A percentile compares a stretch with the other conserved stretches of the same genome.
phyloP scores from a whole-genome alignment of 2,113 vertebrate species.

The Eubucco bourcierii region DNA sequence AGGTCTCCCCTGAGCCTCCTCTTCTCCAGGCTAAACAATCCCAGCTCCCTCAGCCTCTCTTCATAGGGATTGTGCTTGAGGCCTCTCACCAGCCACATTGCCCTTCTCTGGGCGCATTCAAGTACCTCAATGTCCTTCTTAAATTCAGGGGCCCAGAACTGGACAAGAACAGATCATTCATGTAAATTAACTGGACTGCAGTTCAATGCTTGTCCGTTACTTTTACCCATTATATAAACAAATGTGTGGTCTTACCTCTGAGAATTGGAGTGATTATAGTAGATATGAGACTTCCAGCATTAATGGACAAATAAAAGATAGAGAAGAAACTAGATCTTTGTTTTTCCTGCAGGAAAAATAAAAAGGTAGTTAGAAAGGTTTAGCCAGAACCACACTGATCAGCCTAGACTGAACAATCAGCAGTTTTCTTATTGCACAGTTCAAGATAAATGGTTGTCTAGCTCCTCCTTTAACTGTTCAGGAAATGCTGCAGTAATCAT shows the following conservation, averaged over 20 bases:
- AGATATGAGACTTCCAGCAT: slow-evolving; percentile 91
- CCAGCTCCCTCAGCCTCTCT: too few species aligned
- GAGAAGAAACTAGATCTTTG: slow-evolving; percentile 90
- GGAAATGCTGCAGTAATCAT: background rate
- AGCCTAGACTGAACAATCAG: background rate
- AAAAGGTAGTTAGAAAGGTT: background rate
- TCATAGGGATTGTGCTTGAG: too few species aligned
- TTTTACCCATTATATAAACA: background rate
- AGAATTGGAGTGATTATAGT: slow-evolving; percentile 91
- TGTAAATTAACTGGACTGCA: background rate
- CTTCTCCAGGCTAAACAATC: too few species aligned
- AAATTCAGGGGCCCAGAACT: too few species aligned
- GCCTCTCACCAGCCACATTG: too few species aligned
- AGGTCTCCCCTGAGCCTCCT: too few species aligned
- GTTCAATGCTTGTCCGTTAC: background rate
- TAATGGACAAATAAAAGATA: slow-evolving; percentile 93
- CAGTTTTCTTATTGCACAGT: background rate
- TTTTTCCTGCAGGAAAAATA: slow-evolving; percentile 78
- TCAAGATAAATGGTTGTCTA: background rate
- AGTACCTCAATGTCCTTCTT: too few species aligned
- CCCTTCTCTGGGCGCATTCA: too few species aligned
- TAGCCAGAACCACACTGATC: background rate
- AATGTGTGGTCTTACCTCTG: slow-evolving; percentile 78
- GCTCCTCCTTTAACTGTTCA: background rate
- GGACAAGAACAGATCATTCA: background rate